phyloP scores from a whole-genome alignment of 2,888 invertebrate species.

The Athalia circularis region DNA sequence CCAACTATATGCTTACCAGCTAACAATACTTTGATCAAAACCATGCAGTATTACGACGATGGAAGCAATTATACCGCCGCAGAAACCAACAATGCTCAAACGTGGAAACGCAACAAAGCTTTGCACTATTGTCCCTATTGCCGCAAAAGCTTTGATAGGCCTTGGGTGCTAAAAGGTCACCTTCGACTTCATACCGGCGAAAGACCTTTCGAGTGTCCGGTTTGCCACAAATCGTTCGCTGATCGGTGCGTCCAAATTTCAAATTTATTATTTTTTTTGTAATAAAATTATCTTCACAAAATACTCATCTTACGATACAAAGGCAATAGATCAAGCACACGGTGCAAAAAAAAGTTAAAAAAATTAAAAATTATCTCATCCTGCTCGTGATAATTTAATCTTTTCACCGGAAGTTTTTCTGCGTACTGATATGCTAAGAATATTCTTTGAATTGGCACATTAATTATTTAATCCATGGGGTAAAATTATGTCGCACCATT shows the following conservation, averaged over 20 bases:
- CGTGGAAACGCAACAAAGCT: constrained; percentile 71
- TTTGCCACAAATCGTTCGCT: constrained; percentile 81
- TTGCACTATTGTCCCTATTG: constrained; percentile 78
- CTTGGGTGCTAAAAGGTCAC: constrained; percentile 84
- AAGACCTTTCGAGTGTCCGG: constrained; percentile 81
- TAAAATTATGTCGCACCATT: too few species aligned
- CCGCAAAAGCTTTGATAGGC: constrained; percentile 81
- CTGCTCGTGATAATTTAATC: too few species aligned
- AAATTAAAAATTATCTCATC: too few species aligned
- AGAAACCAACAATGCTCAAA: constrained; percentile 56
- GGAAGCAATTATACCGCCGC: constrained; percentile 22
- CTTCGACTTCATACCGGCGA: constrained; percentile 83
- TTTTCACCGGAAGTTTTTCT: too few species aligned
- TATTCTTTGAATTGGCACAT: too few species aligned
- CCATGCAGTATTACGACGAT: constrained; percentile 46
- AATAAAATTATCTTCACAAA: too few species aligned
- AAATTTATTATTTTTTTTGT: too few species aligned
- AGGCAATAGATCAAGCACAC: too few species aligned
- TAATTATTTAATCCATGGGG: too few species aligned
- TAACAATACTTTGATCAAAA: constrained; percentile 51
- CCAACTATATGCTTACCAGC: constrained; percentile 34
- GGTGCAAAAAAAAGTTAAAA: too few species aligned
- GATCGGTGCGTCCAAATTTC: constrained; percentile 76
- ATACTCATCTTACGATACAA: too few species aligned
- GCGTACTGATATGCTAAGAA: too few species aligned